A percentile compares a stretch with the other conserved stretches of the same genome.
Conservation (phyloP, 2,888 invertebrate species). For the Caenorhabditis wallacei region DNA sequence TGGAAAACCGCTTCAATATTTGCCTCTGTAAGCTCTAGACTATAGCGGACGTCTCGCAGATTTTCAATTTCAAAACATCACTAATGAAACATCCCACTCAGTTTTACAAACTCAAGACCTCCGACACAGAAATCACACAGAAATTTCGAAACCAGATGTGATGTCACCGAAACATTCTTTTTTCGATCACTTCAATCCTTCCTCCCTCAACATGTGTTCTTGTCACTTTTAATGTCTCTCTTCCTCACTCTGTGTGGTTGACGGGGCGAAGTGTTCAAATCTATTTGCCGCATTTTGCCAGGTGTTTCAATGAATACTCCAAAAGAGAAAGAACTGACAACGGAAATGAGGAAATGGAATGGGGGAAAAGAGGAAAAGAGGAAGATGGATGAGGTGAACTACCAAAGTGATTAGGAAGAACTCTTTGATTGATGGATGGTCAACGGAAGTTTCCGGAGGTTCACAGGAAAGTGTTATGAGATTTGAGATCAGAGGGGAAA, state of each 20-base stretch:
- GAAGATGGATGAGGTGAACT: slow-evolving; percentile 51
- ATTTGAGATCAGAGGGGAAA: not conserved
- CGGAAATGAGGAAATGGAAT: not conserved
- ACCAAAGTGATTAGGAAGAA: slow-evolving; percentile 35
- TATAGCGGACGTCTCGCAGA: no score
- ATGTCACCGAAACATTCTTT: slow-evolving; percentile 25
- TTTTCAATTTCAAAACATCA: not conserved
- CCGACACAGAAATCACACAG: not conserved
- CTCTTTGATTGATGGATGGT: slow-evolving; percentile 40
- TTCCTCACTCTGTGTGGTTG: slow-evolving; percentile 14
- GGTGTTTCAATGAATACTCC: slow-evolving; percentile 44
- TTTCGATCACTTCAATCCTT: slow-evolving; percentile 9
- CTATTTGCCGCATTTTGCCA: slow-evolving; percentile 25
- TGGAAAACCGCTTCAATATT: no score
- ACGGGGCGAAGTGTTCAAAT: slow-evolving; percentile 26
- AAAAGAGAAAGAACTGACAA: not conserved
- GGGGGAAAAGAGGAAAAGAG: slow-evolving; percentile 1
- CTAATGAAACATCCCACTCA: not conserved
- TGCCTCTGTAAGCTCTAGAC: no score
- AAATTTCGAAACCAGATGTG: slow-evolving; percentile 37
- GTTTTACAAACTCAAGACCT: not conserved
- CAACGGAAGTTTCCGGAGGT: not conserved
- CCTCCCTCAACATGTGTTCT: slow-evolving; percentile 29
- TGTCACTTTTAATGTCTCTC: slow-evolving; percentile 30
- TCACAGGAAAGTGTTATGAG: slow-evolving; percentile 1